Base-by-base conservation (phyloP, 2,113 vertebrate genomes). In the Chauna torquata region DNA sequence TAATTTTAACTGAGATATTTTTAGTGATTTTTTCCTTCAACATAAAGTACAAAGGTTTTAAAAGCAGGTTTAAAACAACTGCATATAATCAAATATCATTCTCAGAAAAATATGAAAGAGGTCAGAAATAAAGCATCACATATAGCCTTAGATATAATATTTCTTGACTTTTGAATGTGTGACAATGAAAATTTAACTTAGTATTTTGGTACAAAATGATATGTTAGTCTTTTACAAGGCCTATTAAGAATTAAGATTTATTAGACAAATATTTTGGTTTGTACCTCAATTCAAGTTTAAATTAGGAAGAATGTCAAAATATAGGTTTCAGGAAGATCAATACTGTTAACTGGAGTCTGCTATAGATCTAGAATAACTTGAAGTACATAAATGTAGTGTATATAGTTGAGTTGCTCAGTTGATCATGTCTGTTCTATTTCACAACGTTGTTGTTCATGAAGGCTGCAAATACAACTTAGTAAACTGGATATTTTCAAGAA, bases 1-100 rank as follows among this genome's bases (percentile, higher is more conserved):
- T 20, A 47, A 23, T 57, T 20, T 74, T 57, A 69, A 40, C 1
- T 16, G 18, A 68, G 13, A 62, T 30, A 57, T 2, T 78, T 84
- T 74, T 52, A 49, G 7, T 49, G 54, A 44, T 55, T 77, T 2
- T 65, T 89, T 55, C 11, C 2, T 83, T 72, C 28, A 72, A 38
- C 1, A 14, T 7, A 12, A 36, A 2, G 8, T 68, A n/a, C 4
- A 88, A 58, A 54, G 0, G 0, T 16, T 38, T 92, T 52, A 16
- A 64, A 82, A 75, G 16, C 4, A 42, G 2, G 1, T 70, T 58
- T 38, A 49, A 88, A 78, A 24, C 5, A 61, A 75, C 61, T 30
- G 1, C 2, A 5, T 34, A 18, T 42, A 78, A 57, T 71, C 16
- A 75, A 78, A 47, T 2, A 72, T 25, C 2, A 6, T 34, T 90